A percentile compares a stretch with the other conserved stretches of the same genome.
phyloP scores from a whole-genome alignment of 2,113 vertebrate species.

The Gobio gobio region DNA sequence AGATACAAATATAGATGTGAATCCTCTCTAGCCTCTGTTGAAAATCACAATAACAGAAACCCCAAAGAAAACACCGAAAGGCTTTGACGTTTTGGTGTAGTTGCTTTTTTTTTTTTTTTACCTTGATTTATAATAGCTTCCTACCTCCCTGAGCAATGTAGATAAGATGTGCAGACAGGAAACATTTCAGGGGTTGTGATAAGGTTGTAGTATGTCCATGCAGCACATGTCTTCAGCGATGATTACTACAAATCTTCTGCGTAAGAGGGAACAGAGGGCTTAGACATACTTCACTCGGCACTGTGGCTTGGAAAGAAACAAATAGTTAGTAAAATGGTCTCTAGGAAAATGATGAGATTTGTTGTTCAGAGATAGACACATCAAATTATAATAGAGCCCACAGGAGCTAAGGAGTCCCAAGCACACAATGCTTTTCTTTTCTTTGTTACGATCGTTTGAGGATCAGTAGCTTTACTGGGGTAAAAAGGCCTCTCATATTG shows the following conservation, averaged over 20 bases:
- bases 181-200: conserved; percentile 37
- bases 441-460: conserved; percentile 4
- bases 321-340: conserved; percentile 31
- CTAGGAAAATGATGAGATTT: conserved; percentile 30
- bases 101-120: conserved; percentile 4
- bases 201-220: conserved; percentile 45
- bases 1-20: conserved; percentile 43
- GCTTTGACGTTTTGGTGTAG: conserved; percentile 40
- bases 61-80: conserved; percentile 21
- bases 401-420: background rate
- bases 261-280: conserved; percentile 10
- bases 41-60: conserved; percentile 20
- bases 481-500: conserved; percentile 21
- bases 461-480: conserved; percentile 8
- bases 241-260: conserved; percentile 45
- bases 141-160: conserved; percentile 43
- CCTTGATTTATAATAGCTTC: conserved; percentile 34
- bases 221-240: conserved; percentile 36
- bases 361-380: conserved; percentile 15
- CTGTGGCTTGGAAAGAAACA: background rate
- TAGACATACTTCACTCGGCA: conserved; percentile 20
- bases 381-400: conserved; percentile 38
- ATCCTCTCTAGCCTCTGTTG: conserved; percentile 8
- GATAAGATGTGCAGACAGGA: conserved; percentile 43
- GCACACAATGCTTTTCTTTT: background rate